Evolutionary conservation across 2,113 vertebrate genomes (phyloP).

Genomic region (Menura novaehollandiae): DNA sequence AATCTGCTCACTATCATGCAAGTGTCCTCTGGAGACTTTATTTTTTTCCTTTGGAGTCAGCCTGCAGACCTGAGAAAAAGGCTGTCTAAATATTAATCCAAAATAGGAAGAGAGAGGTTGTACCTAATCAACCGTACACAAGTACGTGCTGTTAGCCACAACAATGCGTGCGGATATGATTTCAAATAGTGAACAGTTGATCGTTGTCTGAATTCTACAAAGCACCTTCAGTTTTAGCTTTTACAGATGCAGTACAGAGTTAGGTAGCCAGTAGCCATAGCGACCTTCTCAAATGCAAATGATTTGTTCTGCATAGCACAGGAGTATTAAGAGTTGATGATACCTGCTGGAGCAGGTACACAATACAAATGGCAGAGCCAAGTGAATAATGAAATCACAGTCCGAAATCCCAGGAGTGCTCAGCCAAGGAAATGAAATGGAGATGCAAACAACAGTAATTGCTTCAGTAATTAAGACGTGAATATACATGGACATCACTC

Average conservation of each 20-base stretch:
- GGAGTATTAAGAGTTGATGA: not conserved
- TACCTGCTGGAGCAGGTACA: constrained; percentile 21
- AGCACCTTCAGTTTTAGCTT: not conserved
- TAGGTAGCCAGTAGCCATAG: constrained; percentile 44
- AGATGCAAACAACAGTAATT: not conserved
- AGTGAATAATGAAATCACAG: not conserved
- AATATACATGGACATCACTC: not conserved
- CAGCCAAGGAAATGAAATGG: constrained; percentile 7
- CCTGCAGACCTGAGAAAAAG: not conserved
- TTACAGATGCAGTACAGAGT: not conserved
- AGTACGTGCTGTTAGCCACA: not conserved
- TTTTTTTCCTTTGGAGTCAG: not conserved
- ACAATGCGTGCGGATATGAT: not conserved
- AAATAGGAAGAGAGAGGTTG: not conserved
- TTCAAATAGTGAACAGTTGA: not conserved
- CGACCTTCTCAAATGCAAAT: constrained; percentile 38
- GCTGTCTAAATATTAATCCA: not conserved
- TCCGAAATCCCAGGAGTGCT: not conserved
- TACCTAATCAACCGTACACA: not conserved
- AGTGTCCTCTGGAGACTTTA: not conserved
- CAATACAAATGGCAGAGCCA: not conserved
- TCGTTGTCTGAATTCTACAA: constrained; percentile 35
- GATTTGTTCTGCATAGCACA: not conserved
- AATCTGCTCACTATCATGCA: not conserved
- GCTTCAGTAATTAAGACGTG: not conserved